Base-by-base conservation (phyloP, 2,113 vertebrate genomes). In the Anhinga rufa region DNA sequence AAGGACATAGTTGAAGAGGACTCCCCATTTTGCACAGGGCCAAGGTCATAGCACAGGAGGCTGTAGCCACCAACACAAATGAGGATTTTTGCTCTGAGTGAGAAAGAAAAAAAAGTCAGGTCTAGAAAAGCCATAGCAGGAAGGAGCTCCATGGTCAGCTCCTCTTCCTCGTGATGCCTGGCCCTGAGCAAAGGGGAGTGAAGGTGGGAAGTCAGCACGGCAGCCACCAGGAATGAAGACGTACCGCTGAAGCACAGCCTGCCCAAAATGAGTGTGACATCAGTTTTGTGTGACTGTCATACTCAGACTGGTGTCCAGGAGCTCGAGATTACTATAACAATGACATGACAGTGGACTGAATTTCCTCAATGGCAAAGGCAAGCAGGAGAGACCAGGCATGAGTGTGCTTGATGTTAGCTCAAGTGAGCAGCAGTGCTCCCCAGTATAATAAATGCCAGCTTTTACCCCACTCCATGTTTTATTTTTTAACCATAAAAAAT, bases 221-320 rank as follows among this genome's bases (percentile, higher is more conserved):
- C 58, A 80, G 90, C 49, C 6, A 9, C 10, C 10, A 29, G 52
- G 79, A 91, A 93, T 87, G 83, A 92, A 95, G 95, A 92, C 1
- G 4, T 89, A 32, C 5, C 2, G 3, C 64, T 0, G 3, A 55
- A 46, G 29, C 72, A 84, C 86, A 88, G 42, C 52, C 69, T 71
- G 49, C 65, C 90, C 1, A 0, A 72, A 72, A 75, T 26, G 74
- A 86, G 77, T 34, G 40, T 75, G 83, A 76, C 86, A n/a, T 11
- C 0, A 10, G 22, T 62, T 95, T 91, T 94, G 84, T 84, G 55
- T 70, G 70, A 40, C 82, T 91, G 82, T 92, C 58, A 42, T 92
- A 51, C 76, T 86, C 62, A 13, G 68, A 94, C 55, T 86, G 75
- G 83, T 93, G 88, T 88, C 92, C 87, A 80, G 91, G 82, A 96